Evolutionary conservation across 2,888 invertebrate genomes (phyloP).

Genomic region (Apodemia hepburni): DNA sequence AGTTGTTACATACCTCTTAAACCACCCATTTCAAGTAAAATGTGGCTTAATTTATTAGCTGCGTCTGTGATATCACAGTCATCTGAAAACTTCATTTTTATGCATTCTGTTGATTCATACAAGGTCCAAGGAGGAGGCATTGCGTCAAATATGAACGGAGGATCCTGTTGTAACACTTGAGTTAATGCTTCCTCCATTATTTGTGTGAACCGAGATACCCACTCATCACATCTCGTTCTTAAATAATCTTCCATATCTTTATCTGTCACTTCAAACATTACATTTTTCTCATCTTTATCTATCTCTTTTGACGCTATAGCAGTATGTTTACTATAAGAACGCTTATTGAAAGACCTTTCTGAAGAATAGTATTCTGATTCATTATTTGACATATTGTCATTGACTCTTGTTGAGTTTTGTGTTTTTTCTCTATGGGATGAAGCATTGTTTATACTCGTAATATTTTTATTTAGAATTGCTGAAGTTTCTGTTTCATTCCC

Average conservation of each 20-base stretch:
- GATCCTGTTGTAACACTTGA: slow-evolving; percentile 47
- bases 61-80: slow-evolving; percentile 43
- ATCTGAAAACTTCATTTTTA: slow-evolving; percentile 44
- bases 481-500: too few relatives aligned
- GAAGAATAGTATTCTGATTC: background rate
- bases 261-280: slow-evolving; percentile 49
- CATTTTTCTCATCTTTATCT: slow-evolving; percentile 29
- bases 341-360: background rate
- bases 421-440: too few relatives aligned
- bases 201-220: slow-evolving; percentile 59
- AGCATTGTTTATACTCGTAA: too few relatives aligned
- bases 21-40: slow-evolving; percentile 47
- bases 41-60: slow-evolving; percentile 44
- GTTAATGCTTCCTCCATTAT: slow-evolving; percentile 65
- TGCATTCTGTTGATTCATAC: slow-evolving; percentile 53
- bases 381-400: background rate
- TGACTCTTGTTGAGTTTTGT: too few relatives aligned
- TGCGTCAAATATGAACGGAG: slow-evolving; percentile 35
- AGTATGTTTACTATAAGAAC: background rate
- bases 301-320: background rate
- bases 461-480: too few relatives aligned
- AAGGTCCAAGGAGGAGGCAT: slow-evolving; percentile 58
- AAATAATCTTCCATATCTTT: slow-evolving; percentile 50
- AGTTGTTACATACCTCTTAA: slow-evolving; percentile 41
- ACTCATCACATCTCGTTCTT: slow-evolving; percentile 52